A percentile compares a stretch with the other conserved stretches of the same genome.
Conservation (phyloP, 2,797 vertebrate species). For the Poeciliopsis infans region DNA sequence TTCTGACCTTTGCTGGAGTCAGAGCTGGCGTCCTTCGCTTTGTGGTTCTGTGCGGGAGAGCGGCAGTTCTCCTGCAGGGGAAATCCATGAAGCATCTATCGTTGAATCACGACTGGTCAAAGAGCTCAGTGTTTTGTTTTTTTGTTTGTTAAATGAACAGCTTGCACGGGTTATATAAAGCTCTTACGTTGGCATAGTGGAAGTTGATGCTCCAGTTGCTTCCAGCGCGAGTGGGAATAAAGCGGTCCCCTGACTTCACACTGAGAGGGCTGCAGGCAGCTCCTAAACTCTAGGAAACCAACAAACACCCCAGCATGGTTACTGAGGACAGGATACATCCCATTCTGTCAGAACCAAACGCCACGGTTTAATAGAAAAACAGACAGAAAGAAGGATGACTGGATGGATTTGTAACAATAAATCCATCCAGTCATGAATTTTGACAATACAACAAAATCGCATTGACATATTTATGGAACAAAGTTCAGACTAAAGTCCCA, state of each 20-base stretch:
- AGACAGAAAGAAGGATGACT: neutral
- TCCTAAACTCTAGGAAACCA: slow-evolving; percentile 65
- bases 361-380: neutral
- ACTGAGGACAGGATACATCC: neutral
- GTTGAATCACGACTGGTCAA: neutral
- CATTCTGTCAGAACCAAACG: neutral
- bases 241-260: slow-evolving; percentile 83
- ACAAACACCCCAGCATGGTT: neutral
- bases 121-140: neutral
- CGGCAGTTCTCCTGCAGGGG: slow-evolving; percentile 82
- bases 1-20: slow-evolving; percentile 83
- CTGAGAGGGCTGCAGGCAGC: slow-evolving; percentile 79
- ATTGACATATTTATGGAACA: too few species aligned
- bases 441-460: too few species aligned
- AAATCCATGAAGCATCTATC: neutral
- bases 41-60: slow-evolving; percentile 83
- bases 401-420: too few species aligned
- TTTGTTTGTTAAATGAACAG: neutral
- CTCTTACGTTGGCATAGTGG: slow-evolving; percentile 83
- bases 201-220: slow-evolving; percentile 89
- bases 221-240: slow-evolving; percentile 84
- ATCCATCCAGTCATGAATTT: too few species aligned
- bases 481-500: neutral
- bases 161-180: neutral
- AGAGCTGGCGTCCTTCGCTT: slow-evolving; percentile 81